phyloP scores from a whole-genome alignment of 2,797 vertebrate species.

The Enteromius afrohamiltoni region DNA sequence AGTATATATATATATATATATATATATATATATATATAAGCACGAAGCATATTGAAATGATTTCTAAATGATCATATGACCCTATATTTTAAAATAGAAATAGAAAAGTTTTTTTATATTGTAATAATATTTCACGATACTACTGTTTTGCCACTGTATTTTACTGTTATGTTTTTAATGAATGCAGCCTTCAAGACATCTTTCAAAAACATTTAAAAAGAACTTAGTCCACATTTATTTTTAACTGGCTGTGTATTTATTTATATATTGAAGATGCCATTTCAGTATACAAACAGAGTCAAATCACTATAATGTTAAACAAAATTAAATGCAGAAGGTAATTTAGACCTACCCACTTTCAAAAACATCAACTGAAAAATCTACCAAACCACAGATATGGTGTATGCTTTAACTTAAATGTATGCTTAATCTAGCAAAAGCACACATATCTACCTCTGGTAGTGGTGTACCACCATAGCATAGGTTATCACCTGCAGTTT shows the following conservation, averaged over 20 bases:
- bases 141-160: not conserved
- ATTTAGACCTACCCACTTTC: not conserved
- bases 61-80: not conserved
- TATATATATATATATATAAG: not conserved
- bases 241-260: not conserved
- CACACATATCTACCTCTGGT: slow-evolving; percentile 39
- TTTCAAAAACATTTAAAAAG: not conserved
- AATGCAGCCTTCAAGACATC: not conserved
- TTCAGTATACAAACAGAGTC: not conserved
- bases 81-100: not conserved
- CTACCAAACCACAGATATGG: slow-evolving; percentile 30
- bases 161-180: not conserved
- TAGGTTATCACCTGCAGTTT: slow-evolving; percentile 32
- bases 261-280: not conserved
- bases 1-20: no score
- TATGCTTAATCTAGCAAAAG: slow-evolving; percentile 34
- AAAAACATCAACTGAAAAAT: slow-evolving; percentile 27
- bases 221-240: not conserved
- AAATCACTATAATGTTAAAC: not conserved
- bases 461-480: slow-evolving; percentile 28
- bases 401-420: not conserved
- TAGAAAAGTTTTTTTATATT: not conserved
- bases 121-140: not conserved
- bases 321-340: not conserved
- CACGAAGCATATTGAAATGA: not conserved